Evolutionary conservation across 1,140 invertebrate genomes (phyloP).

Genomic region (Luehdorfia chinensis): DNA sequence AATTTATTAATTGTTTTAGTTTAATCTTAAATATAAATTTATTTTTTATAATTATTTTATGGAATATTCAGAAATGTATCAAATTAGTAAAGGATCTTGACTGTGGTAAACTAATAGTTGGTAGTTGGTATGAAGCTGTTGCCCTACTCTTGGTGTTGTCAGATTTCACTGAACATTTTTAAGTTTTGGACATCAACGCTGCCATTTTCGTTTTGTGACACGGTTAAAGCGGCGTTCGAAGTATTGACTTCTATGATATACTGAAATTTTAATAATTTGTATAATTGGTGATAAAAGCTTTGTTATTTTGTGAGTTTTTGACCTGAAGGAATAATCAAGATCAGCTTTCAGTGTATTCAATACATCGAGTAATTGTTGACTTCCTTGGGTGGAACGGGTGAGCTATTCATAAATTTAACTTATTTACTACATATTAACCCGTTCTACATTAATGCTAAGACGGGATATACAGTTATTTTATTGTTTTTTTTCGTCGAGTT

Average conservation of each 20-base stretch:
- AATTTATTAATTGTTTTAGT: too few relatives aligned
- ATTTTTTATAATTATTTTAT: too few relatives aligned
- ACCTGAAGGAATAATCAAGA: conserved; percentile 30
- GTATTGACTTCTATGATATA: conserved; percentile 43
- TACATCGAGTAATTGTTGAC: conserved; percentile 55
- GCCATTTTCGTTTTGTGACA: conserved; percentile 76
- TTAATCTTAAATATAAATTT: too few relatives aligned
- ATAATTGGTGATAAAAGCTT: conserved; percentile 37
- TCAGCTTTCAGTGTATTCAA: conserved; percentile 35
- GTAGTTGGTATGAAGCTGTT: too few relatives aligned
- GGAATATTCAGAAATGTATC: too few relatives aligned
- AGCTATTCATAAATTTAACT: conserved; percentile 57
- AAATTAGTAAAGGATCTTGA: too few relatives aligned
- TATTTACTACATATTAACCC: conserved; percentile 36
- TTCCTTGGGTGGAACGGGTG: conserved; percentile 67
- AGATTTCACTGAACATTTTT: conserved; percentile 36
- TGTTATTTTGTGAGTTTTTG: conserved; percentile 38
- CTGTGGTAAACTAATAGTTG: too few relatives aligned
- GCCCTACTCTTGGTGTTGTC: conserved; percentile 21
- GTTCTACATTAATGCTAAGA: conserved; percentile 3
- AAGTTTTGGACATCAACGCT: conserved; percentile 50
- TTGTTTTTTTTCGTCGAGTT: too few relatives aligned
- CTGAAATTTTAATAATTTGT: conserved; percentile 37
- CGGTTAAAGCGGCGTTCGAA: conserved; percentile 57
- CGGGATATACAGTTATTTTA: too few relatives aligned